Evolutionary conservation across 35 echinoderm and acorn worm genomes (phyloP), one percentile per base, ranked within the genome.

Genomic region (Antedon bifida): DNA sequence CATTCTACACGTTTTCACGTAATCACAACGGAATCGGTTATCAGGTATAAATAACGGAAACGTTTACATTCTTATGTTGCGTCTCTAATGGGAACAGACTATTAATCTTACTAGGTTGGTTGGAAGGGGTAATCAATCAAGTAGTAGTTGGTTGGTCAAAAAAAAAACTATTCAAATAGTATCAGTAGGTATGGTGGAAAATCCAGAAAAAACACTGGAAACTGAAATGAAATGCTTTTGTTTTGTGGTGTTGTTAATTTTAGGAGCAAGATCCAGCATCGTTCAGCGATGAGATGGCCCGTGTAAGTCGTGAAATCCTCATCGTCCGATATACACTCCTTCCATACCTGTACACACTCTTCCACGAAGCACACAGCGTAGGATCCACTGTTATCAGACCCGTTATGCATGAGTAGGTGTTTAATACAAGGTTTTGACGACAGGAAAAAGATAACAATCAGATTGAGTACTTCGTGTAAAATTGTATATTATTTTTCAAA

Each of bases 331-430:
- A 92, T 78, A 83, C 76, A 0, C 64, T 96, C 34, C 84, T 96
- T 0, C 93, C 93, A 13, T 96, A 89, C 79, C 82, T 96, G 2
- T 92, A 96, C 34, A 92, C 90, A 7, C 38, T 96, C 0, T 96
- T 96, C 34, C 86, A 96, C 74, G 45, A 96, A 36, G 85, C 90
- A 13, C 86, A 92, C 73, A 82, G 84, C 9, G 30, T 75, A 30
- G 89, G 93, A 0, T 89, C 84, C 0, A 96, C 93, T 17, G 93
- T 96, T 11, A 85, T 92, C 26, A 76, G 93, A 34, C 87, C 93
- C 5, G 76, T 96, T 0, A 87, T 96, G 85, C 93, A 96, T 36
- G 93, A 96, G 93, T 96, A 92, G 82, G 93, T 86, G 31, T 36
- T 0, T 14, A 42, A 42, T n/a, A n/a, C n/a, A n/a, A n/a, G n/a